Conservation (phyloP, 2,113 vertebrate species). For the Gavialis gangeticus region DNA sequence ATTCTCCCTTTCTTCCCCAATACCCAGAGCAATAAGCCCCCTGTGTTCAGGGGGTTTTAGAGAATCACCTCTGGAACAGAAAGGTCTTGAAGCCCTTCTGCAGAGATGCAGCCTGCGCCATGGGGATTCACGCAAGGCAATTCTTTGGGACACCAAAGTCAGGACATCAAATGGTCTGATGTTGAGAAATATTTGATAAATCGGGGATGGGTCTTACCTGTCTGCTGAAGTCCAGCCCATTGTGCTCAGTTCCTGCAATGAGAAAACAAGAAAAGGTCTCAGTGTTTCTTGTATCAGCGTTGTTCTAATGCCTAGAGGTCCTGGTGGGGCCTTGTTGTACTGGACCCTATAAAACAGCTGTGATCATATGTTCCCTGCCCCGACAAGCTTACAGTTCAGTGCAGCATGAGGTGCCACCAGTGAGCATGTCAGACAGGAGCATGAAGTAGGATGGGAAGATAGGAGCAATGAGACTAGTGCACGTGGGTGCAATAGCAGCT, state of each 20-base stretch:
- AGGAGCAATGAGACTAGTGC: not conserved
- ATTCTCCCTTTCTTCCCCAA: not conserved
- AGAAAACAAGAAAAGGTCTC: conserved; percentile 45
- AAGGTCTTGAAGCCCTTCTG: not conserved
- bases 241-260: conserved; percentile 85
- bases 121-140: not conserved
- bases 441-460: not conserved
- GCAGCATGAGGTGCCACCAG: not conserved
- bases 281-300: not conserved
- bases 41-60: not conserved
- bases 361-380: not conserved
- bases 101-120: conserved; percentile 5
- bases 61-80: not conserved
- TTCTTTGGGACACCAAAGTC: not conserved
- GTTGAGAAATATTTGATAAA: conserved; percentile 34
- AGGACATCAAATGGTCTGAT: no score
- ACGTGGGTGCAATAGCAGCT: accelerated
- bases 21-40: not conserved
- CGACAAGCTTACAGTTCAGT: not conserved
- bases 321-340: not conserved
- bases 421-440: not conserved
- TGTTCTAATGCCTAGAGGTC: not conserved
- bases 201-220: conserved; percentile 84
- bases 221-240: conserved; percentile 90
- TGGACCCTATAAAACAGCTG: not conserved